These are phyloP conservation scores for Pachyseris speciosa DNA, from an alignment of 64 coral and sea anemone species.

Conservation along the genomic window DNA sequence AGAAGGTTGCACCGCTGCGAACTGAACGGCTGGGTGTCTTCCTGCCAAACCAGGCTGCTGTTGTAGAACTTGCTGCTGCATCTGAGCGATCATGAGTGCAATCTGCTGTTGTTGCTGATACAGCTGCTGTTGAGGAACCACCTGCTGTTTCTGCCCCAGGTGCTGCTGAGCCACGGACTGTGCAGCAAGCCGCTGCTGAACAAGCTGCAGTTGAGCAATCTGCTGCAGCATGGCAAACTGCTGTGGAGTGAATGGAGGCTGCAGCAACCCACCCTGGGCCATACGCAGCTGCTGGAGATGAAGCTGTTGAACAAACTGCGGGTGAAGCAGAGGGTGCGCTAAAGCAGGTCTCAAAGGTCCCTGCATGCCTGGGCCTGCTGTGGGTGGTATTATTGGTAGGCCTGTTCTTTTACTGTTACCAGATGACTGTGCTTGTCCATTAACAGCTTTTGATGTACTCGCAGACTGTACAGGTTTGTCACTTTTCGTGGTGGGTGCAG, in stretches of 20 bases:
- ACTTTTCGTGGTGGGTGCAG: not conserved
- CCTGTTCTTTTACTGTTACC: slow-evolving; percentile 66
- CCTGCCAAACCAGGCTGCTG: slow-evolving; percentile 71
- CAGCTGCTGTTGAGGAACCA: slow-evolving; percentile 75
- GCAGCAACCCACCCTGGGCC: slow-evolving; percentile 91
- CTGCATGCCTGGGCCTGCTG: slow-evolving; percentile 51
- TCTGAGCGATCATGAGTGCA: slow-evolving; percentile 90
- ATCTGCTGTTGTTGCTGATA: slow-evolving; percentile 98
- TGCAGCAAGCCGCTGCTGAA: slow-evolving; percentile 89
- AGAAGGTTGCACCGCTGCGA: slow-evolving; percentile 24
- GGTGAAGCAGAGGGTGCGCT: slow-evolving; percentile 83
- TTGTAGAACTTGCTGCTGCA: slow-evolving; percentile 93
- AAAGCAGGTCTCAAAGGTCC: slow-evolving; percentile 70
- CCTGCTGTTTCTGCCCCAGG: slow-evolving; percentile 64
- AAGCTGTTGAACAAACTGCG: slow-evolving; percentile 91
- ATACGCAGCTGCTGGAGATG: slow-evolving; percentile 87
- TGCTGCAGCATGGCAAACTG: slow-evolving; percentile 89
- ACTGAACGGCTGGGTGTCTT: slow-evolving; percentile 4
- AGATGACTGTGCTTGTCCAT: slow-evolving; percentile 48
- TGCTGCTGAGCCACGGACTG: slow-evolving; percentile 90
- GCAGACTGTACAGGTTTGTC: slow-evolving; percentile 11
- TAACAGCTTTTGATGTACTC: slow-evolving; percentile 23
- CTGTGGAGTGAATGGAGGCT: slow-evolving; percentile 83
- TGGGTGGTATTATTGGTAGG: slow-evolving; percentile 53
- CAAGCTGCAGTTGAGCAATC: slow-evolving; percentile 82